A percentile compares a stretch with the other conserved stretches of the same genome.
These are phyloP conservation scores for Dromiciops gliroides DNA, from an alignment of 2,113 vertebrate genomes.

Conservation along the genomic window DNA sequence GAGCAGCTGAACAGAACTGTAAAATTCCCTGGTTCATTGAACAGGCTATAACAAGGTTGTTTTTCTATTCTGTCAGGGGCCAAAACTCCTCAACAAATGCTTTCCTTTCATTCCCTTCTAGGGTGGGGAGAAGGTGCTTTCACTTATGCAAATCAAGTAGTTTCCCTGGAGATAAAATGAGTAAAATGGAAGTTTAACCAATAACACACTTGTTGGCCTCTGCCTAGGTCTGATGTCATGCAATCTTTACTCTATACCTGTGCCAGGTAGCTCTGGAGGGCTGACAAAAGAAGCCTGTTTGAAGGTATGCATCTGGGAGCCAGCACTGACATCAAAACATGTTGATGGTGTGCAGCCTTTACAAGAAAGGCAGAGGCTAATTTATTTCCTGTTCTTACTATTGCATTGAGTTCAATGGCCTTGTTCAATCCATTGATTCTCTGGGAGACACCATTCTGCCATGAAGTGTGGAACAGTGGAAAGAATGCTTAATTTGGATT, in stretches of 20 bases:
- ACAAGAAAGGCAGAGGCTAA: not conserved
- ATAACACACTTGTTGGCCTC: not conserved
- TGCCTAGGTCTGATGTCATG: not conserved
- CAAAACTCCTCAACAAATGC: not conserved
- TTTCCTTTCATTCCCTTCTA: not conserved
- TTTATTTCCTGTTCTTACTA: not conserved
- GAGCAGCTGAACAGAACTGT: not conserved
- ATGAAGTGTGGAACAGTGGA: not conserved
- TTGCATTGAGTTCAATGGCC: not conserved
- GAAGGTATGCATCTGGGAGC: not conserved
- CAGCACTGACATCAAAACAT: not conserved
- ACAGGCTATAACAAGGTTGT: not conserved
- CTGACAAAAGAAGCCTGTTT: not conserved
- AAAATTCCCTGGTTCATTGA: not conserved
- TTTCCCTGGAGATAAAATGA: not conserved
- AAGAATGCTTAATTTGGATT: not conserved
- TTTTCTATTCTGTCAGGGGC: not conserved
- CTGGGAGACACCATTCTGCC: not conserved
- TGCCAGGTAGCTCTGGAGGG: not conserved
- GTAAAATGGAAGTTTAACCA: not conserved
- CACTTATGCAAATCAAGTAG: not conserved
- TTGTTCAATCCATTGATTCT: not conserved
- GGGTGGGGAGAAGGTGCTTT: not conserved
- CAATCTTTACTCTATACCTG: not conserved
- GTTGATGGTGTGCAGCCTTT: not conserved